phyloP scores from a whole-genome alignment of 2,797 vertebrate genomes.

The Masticophis lateralis region DNA sequence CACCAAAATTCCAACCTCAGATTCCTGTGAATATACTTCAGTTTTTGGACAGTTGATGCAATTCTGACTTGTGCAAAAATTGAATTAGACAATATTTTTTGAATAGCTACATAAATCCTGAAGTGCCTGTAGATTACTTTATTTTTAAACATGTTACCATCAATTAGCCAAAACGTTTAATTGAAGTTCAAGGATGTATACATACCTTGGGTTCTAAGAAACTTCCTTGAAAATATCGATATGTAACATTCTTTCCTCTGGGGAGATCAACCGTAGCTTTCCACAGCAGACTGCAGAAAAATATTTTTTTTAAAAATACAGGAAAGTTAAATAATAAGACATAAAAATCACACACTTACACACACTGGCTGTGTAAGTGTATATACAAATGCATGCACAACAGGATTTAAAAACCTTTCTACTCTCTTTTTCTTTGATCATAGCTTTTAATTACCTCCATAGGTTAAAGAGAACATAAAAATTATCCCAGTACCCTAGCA shows the following conservation, averaged over 20 bases:
- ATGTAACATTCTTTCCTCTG: slow-evolving; percentile 74
- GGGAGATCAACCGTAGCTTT: slow-evolving; percentile 76
- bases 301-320: background rate
- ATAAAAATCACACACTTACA: background rate
- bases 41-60: background rate
- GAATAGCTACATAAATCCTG: background rate
- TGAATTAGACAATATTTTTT: background rate
- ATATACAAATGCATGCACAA: background rate
- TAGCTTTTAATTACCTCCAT: background rate
- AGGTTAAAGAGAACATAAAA: background rate
- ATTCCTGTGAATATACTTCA: background rate
- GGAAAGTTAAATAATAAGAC: background rate
- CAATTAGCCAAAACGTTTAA: background rate
- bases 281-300: slow-evolving; percentile 77
- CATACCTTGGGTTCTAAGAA: slow-evolving; percentile 92
- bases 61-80: background rate
- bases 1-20: background rate
- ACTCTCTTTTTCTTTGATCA: background rate
- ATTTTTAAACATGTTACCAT: background rate
- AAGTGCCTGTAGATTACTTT: background rate
- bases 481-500: background rate
- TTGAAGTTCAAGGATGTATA: slow-evolving; percentile 45
- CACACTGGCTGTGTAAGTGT: background rate
- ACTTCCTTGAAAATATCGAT: slow-evolving; percentile 92
- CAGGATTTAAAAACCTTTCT: background rate